These are phyloP conservation scores for Cephalopterus ornatus DNA, from an alignment of 2,113 vertebrate genomes.

Conservation along the genomic window DNA sequence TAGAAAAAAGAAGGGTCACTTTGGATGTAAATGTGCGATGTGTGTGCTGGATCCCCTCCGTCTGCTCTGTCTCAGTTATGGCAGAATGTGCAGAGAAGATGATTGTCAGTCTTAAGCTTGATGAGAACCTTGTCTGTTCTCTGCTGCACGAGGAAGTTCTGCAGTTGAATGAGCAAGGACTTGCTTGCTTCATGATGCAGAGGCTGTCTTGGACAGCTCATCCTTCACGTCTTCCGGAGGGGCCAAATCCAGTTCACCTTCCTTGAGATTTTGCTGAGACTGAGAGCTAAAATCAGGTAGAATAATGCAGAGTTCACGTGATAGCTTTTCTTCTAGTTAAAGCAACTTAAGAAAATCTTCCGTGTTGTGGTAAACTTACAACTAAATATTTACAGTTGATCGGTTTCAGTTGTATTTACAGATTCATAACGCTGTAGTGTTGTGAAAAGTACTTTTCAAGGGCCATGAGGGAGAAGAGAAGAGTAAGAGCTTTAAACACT, in stretches of 20 bases:
- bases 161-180: background rate
- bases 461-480: background rate
- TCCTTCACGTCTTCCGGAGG: background rate
- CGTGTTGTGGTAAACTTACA: background rate
- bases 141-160: background rate
- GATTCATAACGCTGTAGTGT: background rate
- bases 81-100: background rate
- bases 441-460: background rate
- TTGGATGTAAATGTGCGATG: fast-evolving
- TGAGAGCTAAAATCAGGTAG: background rate
- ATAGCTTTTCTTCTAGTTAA: background rate
- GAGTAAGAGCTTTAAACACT: background rate
- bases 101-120: background rate
- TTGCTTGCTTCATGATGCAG: background rate
- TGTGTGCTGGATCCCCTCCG: background rate
- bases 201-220: background rate
- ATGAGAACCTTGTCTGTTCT: background rate
- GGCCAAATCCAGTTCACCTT: background rate
- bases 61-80: background rate
- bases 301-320: background rate
- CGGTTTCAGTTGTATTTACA: background rate
- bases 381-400: background rate
- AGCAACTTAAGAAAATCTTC: background rate
- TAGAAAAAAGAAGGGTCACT: background rate
- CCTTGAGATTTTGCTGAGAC: background rate